Base-by-base conservation (phyloP, 2,888 invertebrate species). In the Catocala sponsa region DNA sequence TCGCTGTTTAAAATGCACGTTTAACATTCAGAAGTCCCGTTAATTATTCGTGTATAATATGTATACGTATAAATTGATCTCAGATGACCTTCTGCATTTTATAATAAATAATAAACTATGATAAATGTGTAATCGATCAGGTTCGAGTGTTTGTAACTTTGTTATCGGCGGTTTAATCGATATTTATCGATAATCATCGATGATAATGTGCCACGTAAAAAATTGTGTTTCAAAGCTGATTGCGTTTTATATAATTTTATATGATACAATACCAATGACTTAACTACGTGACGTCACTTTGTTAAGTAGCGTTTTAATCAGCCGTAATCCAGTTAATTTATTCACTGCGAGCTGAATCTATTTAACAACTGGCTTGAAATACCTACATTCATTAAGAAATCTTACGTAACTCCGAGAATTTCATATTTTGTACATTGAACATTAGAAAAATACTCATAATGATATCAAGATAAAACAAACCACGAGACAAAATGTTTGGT, bases 1-100 rank as follows among this genome's bases (percentile, higher is more conserved):
- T 74, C 72, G 82, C 84, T 82, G 72, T 71, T 65, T 48, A 42
- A 32, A 51, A 51, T 60, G 35, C 35, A 7, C 35, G 35, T 38
- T 25, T 25, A 9, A 38, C 35, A 44, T 12, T 44, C 7, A 44
- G 42, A 10, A 15, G 10, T 46, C 13, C 9, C 15, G 10, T 4
- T 9, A 15, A 46, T 9, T 15, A 46, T 42, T 44, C 1, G 25
- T 4, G 25, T 25, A 25, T 25, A 25, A 25, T 25, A 25, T 25
- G 4, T 25, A 2, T 25, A 25, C 25, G 25, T 15, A 50, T 32
- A 12, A 12, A 42, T 12, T 48, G 35, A 48, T 55, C 33, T 48
- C 15, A 49, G 35, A 49, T 44, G 60, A 56, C 47, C 53, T 60
- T 54, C 38, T 15, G 12, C 25, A 25, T 9, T 11, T 32, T 48